phyloP scores from a whole-genome alignment of 1,140 invertebrate genomes.

The Apis florea region DNA sequence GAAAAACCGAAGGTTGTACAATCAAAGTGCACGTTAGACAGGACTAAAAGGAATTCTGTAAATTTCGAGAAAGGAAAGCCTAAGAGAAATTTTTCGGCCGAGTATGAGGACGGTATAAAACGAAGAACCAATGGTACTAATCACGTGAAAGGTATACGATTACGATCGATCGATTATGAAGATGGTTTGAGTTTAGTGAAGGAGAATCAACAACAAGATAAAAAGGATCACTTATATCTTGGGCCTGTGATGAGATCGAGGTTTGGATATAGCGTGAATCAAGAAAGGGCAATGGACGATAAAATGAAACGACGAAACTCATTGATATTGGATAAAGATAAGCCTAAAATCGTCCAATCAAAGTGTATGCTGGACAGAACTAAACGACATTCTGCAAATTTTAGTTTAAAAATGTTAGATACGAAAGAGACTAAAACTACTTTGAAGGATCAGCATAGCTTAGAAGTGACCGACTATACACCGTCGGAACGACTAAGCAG shows the following conservation, averaged over 20 bases:
- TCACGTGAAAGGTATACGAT: constrained; percentile 46
- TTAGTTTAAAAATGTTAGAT: constrained; percentile 63
- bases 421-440: constrained; percentile 68
- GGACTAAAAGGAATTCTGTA: constrained; percentile 70
- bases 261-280: constrained; percentile 49
- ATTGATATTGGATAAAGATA: constrained; percentile 67
- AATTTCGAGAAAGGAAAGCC: constrained; percentile 59
- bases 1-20: constrained; percentile 63
- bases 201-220: constrained; percentile 46
- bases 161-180: constrained; percentile 71
- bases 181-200: constrained; percentile 60
- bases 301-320: constrained; percentile 66
- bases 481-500: constrained; percentile 48
- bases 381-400: constrained; percentile 75
- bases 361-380: constrained; percentile 66
- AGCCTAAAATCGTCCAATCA: constrained; percentile 57
- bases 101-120: constrained; percentile 72
- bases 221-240: constrained; percentile 37
- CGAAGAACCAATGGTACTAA: constrained; percentile 50
- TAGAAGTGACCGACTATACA: constrained; percentile 69
- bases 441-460: constrained; percentile 71
- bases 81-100: constrained; percentile 69
- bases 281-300: constrained; percentile 56
- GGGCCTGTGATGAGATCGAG: constrained; percentile 50
- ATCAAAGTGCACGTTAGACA: constrained; percentile 64